A percentile compares a stretch with the other conserved stretches of the same genome.
phyloP scores from a whole-genome alignment of 2,888 invertebrate species.

The Ashinkailepas kermadecensis region DNA sequence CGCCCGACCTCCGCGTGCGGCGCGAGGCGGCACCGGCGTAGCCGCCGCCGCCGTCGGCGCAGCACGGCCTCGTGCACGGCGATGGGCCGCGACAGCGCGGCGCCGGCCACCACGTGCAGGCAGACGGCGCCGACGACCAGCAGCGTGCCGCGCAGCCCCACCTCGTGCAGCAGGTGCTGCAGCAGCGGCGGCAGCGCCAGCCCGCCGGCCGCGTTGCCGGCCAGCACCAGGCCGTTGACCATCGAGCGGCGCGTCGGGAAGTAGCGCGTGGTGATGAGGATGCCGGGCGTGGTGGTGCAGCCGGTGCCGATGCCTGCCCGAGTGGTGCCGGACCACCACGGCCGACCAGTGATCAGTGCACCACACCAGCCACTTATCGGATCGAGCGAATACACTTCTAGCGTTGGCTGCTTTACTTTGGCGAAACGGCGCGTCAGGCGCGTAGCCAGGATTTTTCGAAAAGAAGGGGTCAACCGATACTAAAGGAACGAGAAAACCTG shows the following conservation, averaged over 20 bases:
- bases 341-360: no score
- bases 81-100: slow-evolving; percentile 57
- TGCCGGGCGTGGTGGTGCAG: slow-evolving; percentile 50
- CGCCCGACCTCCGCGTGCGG: background rate
- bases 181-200: slow-evolving; percentile 40
- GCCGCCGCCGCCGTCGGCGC: background rate
- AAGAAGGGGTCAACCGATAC: no score
- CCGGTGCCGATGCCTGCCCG: slow-evolving; percentile 37
- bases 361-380: no score
- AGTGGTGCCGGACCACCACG: background rate
- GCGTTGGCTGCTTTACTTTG: no score
- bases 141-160: slow-evolving; percentile 57
- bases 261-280: slow-evolving; percentile 62
- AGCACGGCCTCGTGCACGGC: slow-evolving; percentile 41
- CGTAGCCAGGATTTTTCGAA: no score
- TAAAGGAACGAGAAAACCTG: no score
- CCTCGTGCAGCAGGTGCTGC: slow-evolving; percentile 35
- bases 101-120: slow-evolving; percentile 65
- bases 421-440: no score
- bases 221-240: slow-evolving; percentile 66
- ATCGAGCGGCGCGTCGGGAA: slow-evolving; percentile 58
- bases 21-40: no score
- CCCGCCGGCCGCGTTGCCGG: slow-evolving; percentile 67
- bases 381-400: no score
- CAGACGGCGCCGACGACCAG: slow-evolving; percentile 62